Evolutionary conservation across 2,888 invertebrate genomes (phyloP).

Genomic region (Platerodrilus igneus): DNA sequence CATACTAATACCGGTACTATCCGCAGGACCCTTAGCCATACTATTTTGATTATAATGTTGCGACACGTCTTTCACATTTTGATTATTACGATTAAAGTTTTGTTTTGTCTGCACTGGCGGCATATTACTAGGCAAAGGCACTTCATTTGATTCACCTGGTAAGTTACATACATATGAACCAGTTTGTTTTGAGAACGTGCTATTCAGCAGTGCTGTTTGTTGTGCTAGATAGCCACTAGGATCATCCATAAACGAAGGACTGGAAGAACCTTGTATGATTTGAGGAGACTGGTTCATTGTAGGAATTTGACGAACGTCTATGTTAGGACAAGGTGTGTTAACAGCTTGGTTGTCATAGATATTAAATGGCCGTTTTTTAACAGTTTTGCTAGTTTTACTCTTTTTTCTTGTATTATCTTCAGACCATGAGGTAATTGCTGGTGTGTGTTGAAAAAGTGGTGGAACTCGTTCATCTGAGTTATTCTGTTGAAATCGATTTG

Average conservation of each 20-base stretch:
- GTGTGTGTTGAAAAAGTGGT: constrained; percentile 67
- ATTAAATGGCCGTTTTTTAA: constrained; percentile 54
- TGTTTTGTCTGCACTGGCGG: constrained; percentile 37
- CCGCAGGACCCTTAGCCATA: constrained; percentile 33
- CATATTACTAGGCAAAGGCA: constrained; percentile 47
- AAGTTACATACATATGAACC: constrained; percentile 43
- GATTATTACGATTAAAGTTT: constrained; percentile 30
- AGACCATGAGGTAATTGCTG: constrained; percentile 53
- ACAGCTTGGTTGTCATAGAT: constrained; percentile 44
- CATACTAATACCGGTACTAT: constrained; percentile 37
- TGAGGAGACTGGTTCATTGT: constrained; percentile 40
- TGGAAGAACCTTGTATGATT: constrained; percentile 38
- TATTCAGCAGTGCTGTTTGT: constrained; percentile 81
- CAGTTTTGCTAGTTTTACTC: constrained; percentile 49
- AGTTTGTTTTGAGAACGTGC: constrained; percentile 69
- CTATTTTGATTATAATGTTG: constrained; percentile 31
- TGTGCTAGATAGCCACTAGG: constrained; percentile 88
- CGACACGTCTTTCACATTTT: constrained; percentile 22
- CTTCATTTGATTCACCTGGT: constrained; percentile 42
- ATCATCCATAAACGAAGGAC: constrained; percentile 86
- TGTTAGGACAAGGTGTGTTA: constrained; percentile 53
- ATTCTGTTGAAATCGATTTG: constrained; percentile 34
- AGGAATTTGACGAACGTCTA: constrained; percentile 56
- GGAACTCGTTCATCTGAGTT: constrained; percentile 62
- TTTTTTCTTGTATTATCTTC: constrained; percentile 59